These are phyloP conservation scores for Sminthurinus aureus DNA, from an alignment of 2,888 invertebrate genomes.

Conservation along the genomic window DNA sequence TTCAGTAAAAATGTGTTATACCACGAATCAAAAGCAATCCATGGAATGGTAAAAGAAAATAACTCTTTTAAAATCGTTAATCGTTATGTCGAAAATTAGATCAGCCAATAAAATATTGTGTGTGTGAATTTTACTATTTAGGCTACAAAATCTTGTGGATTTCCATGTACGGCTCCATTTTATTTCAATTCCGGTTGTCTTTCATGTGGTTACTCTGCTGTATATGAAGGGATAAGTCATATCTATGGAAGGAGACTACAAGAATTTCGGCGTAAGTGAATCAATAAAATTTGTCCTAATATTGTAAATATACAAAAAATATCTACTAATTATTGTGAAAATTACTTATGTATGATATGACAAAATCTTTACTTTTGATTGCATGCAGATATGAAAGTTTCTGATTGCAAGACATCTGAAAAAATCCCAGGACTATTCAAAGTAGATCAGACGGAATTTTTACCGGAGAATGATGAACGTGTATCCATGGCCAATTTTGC, in stretches of 20 bases:
- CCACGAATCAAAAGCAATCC: constrained; percentile 55
- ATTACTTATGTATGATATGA: too few species aligned
- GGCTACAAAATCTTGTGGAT: constrained; percentile 56
- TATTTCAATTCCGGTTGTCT: constrained; percentile 56
- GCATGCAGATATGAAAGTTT: constrained; percentile 40
- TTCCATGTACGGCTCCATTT: constrained; percentile 53
- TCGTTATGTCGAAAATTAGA: not conserved
- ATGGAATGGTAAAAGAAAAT: constrained; percentile 50
- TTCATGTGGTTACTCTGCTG: constrained; percentile 54
- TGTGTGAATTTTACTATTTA: constrained; percentile 10
- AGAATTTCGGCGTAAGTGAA: constrained; percentile 35
- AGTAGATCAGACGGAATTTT: constrained; percentile 55
- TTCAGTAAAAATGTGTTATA: constrained; percentile 53
- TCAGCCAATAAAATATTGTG: not conserved
- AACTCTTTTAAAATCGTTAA: not conserved
- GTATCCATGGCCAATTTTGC: constrained; percentile 38
- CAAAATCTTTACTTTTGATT: not conserved
- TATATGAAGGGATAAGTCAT: constrained; percentile 55
- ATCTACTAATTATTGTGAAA: not conserved
- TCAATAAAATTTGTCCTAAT: not conserved
- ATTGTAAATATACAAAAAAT: not conserved
- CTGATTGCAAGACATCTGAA: constrained; percentile 31
- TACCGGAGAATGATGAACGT: constrained; percentile 50
- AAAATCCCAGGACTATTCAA: constrained; percentile 51
- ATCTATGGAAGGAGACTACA: constrained; percentile 48